These are phyloP conservation scores for Petromus typicus DNA, from an alignment of 2,113 vertebrate species.

Conservation along the genomic window DNA sequence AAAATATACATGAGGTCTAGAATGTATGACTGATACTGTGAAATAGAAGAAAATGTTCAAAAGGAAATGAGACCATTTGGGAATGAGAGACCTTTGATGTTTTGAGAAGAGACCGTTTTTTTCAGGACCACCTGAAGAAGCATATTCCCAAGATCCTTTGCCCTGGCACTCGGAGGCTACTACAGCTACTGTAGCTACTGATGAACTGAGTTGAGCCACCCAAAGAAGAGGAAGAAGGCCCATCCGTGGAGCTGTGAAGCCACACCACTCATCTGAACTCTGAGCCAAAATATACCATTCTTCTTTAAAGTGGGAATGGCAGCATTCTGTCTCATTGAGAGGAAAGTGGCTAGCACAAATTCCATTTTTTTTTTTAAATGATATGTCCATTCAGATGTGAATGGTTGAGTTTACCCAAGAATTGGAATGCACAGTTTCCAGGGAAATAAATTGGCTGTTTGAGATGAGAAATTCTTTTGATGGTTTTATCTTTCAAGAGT, in stretches of 20 bases:
- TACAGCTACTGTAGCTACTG: background rate
- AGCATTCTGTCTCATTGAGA: background rate
- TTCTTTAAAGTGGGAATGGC: background rate
- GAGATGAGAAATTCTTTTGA: background rate
- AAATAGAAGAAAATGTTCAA: too few relatives aligned
- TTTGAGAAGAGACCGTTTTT: background rate
- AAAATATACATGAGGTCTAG: too few relatives aligned
- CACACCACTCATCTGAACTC: background rate
- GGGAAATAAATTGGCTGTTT: background rate
- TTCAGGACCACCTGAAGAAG: background rate
- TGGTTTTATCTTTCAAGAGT: background rate
- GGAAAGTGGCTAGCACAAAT: background rate
- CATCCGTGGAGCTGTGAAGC: background rate
- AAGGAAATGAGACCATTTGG: background rate
- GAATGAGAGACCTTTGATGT: background rate
- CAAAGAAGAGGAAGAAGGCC: too few relatives aligned
- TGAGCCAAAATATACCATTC: background rate
- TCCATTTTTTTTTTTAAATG: background rate
- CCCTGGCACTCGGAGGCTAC: background rate
- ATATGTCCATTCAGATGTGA: background rate
- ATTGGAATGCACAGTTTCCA: background rate
- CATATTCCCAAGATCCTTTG: background rate
- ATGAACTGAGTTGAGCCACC: too few relatives aligned
- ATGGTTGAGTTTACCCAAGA: background rate
- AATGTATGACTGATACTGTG: too few relatives aligned